phyloP scores from a whole-genome alignment of 35 echinoderm and acorn worm species.

The Holothuria glaberrima region DNA sequence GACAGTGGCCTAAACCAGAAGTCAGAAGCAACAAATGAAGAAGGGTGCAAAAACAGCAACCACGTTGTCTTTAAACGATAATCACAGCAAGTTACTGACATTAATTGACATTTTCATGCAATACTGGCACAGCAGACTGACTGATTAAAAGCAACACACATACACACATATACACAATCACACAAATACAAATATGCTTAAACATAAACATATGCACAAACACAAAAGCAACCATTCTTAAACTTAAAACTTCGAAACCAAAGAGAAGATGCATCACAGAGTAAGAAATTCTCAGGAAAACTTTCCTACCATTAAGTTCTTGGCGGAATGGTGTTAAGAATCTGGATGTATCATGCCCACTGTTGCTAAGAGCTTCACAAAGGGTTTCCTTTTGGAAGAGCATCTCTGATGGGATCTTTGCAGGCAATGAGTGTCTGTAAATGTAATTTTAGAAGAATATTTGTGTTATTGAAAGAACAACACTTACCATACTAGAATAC shows the following conservation, averaged over 20 bases:
- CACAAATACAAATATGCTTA: background rate
- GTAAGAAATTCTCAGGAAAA: too few species aligned
- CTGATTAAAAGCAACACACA: background rate
- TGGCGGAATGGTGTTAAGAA: constrained; percentile 75
- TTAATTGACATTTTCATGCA: background rate
- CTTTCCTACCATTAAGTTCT: constrained; percentile 55
- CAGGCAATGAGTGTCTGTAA: constrained; percentile 11
- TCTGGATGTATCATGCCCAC: constrained; percentile 82
- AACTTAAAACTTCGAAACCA: too few species aligned
- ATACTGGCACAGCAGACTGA: background rate
- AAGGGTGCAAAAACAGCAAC: too few species aligned
- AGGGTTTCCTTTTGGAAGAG: constrained; percentile 84
- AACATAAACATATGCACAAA: too few species aligned
- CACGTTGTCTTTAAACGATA: too few species aligned
- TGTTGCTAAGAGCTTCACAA: constrained; percentile 85
- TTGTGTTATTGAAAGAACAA: too few species aligned
- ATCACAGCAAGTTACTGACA: background rate
- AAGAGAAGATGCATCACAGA: too few species aligned
- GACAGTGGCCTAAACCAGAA: too few species aligned
- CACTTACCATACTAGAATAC: too few species aligned
- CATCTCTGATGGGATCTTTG: constrained; percentile 37
- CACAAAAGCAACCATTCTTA: too few species aligned
- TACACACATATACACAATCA: background rate
- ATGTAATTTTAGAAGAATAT: background rate
- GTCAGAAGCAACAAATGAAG: too few species aligned